These are phyloP conservation scores for Sylvilagus bachmani DNA, from an alignment of 2,113 vertebrate genomes.

Conservation along the genomic window DNA sequence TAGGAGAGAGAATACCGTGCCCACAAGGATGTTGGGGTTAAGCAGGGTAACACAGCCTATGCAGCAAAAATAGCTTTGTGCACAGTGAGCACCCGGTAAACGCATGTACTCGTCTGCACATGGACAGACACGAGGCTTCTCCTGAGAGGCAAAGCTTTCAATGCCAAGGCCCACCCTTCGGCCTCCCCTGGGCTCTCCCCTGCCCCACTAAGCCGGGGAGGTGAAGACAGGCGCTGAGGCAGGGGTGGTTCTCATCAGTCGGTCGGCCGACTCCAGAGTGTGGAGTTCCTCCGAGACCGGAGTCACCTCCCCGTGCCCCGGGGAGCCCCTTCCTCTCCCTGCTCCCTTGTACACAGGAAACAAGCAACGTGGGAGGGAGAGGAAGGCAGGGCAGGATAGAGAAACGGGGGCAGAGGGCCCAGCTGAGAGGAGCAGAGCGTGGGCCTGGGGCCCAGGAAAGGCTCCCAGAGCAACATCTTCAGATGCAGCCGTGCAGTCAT, in stretches of 20 bases:
- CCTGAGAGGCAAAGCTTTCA: neutral
- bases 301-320: neutral
- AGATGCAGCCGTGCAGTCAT: neutral
- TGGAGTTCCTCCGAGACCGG: neutral
- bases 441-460: neutral
- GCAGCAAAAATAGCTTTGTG: neutral
- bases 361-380: neutral
- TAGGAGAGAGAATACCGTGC: neutral
- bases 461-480: neutral
- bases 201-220: neutral
- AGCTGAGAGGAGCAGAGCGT: neutral
- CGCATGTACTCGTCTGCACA: neutral
- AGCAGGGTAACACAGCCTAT: neutral
- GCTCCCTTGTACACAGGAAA: neutral
- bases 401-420: neutral
- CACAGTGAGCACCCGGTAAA: neutral
- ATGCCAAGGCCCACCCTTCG: neutral
- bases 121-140: neutral
- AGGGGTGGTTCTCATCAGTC: neutral
- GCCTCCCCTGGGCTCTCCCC: no score
- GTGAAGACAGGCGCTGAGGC: neutral
- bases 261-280: neutral
- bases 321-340: neutral
- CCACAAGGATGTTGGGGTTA: neutral
- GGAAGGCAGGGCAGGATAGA: no score